Percentiles rank a stretch among this genome's conserved stretches.
phyloP scores from a whole-genome alignment of 2,888 invertebrate species.

The Ennomos quercinarius region DNA sequence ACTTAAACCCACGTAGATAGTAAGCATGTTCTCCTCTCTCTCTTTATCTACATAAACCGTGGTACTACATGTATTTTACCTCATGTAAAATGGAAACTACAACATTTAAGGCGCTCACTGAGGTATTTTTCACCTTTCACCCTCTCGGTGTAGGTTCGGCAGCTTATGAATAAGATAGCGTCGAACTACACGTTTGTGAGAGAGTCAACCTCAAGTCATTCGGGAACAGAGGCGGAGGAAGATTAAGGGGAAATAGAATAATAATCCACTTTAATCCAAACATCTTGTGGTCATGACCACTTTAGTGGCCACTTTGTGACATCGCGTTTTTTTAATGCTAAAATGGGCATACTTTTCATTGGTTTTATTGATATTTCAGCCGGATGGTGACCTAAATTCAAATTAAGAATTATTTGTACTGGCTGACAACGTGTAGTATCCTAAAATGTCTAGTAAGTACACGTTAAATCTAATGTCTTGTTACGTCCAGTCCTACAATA shows the following conservation, averaged over 20 bases:
- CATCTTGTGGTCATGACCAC: too few relatives aligned
- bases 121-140: constrained; percentile 40
- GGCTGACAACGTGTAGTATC: too few relatives aligned
- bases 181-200: constrained; percentile 44
- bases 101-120: constrained; percentile 38
- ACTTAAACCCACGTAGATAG: constrained; percentile 8
- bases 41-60: constrained; percentile 25
- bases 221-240: constrained; percentile 29
- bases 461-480: too few relatives aligned
- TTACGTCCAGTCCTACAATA: too few relatives aligned
- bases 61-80: constrained; percentile 27
- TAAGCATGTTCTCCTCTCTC: constrained; percentile 5
- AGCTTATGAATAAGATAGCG: constrained; percentile 53
- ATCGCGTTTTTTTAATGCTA: too few relatives aligned
- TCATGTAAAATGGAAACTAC: constrained; percentile 38
- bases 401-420: too few relatives aligned
- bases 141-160: constrained; percentile 33
- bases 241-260: constrained; percentile 1
- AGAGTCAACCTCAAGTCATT: constrained; percentile 44
- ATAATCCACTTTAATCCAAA: too few relatives aligned
- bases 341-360: too few relatives aligned
- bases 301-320: too few relatives aligned
- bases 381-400: too few relatives aligned
- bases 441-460: too few relatives aligned
- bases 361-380: too few relatives aligned